Conservation (phyloP, 2,888 invertebrate genomes). For the Morpho helenor region DNA sequence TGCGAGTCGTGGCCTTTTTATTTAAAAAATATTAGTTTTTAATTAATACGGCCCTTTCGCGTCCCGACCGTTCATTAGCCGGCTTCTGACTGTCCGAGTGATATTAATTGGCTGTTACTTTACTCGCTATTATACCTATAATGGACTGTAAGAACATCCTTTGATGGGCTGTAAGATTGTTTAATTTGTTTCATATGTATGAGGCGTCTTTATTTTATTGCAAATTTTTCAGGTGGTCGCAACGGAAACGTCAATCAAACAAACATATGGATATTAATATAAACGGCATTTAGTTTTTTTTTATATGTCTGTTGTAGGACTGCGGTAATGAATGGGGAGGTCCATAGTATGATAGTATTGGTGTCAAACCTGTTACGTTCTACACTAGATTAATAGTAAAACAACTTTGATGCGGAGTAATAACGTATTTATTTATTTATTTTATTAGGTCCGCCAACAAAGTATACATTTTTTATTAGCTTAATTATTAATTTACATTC, state of each 20-base stretch:
- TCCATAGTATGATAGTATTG: too few species aligned
- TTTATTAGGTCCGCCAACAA: too few species aligned
- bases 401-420: too few species aligned
- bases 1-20: background rate
- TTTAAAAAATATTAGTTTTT: conserved; percentile 10
- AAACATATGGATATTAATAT: conserved; percentile 1
- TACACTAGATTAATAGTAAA: too few species aligned
- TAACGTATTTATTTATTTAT: too few species aligned
- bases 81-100: conserved; percentile 8
- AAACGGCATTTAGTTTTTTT: background rate
- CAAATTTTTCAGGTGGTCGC: conserved; percentile 1
- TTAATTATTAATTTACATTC: too few species aligned
- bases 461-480: too few species aligned
- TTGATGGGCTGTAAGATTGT: background rate
- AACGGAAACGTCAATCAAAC: conserved; percentile 7
- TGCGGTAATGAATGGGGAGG: too few species aligned
- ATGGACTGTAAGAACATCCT: conserved; percentile 4
- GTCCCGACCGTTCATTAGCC: conserved; percentile 10
- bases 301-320: too few species aligned
- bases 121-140: conserved; percentile 3
- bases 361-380: too few species aligned
- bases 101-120: conserved; percentile 16
- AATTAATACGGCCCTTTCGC: conserved; percentile 5
- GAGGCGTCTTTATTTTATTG: background rate
- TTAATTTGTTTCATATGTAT: background rate